phyloP scores from a whole-genome alignment of 2,797 vertebrate species.

The Sandelia bainsii region DNA sequence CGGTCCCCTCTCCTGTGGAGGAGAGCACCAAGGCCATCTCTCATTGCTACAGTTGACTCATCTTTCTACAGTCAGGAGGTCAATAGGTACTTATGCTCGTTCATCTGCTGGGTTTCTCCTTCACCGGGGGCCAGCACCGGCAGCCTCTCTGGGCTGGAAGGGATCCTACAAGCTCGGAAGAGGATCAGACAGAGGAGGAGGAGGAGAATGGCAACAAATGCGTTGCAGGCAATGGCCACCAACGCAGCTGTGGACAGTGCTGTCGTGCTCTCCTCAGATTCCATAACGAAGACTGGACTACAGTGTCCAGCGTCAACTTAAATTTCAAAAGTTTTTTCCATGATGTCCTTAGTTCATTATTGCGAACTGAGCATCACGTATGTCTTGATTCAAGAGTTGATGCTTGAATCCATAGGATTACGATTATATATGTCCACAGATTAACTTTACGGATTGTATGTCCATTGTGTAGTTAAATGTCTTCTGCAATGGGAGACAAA shows the following conservation, averaged over 20 bases:
- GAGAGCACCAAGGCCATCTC: constrained; percentile 7
- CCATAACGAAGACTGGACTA: constrained; percentile 66
- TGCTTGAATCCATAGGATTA: constrained; percentile 20
- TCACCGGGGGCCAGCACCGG: constrained; percentile 73
- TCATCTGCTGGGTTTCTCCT: constrained; percentile 70
- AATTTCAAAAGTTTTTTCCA: constrained; percentile 17
- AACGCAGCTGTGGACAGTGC: constrained; percentile 83
- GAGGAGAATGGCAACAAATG: constrained; percentile 83
- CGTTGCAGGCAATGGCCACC: constrained; percentile 86
- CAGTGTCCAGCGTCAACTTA: constrained; percentile 8
- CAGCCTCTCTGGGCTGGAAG: constrained; percentile 82
- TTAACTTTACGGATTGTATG: background rate
- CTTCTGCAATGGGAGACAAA: background rate
- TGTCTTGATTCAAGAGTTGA: constrained; percentile 14
- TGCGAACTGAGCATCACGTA: background rate
- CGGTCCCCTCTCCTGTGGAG: constrained; percentile 19
- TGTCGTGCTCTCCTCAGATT: constrained; percentile 52
- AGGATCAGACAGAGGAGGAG: constrained; percentile 84
- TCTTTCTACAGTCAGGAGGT: constrained; percentile 75
- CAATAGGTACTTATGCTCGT: constrained; percentile 83
- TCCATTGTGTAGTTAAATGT: background rate
- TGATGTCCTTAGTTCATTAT: constrained; percentile 20
- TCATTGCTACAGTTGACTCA: constrained; percentile 51
- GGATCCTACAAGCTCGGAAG: constrained; percentile 85
- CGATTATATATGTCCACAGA: background rate